These are phyloP conservation scores for Myotis lucifugus DNA, from an alignment of 2,113 vertebrate genomes.

Conservation along the genomic window DNA sequence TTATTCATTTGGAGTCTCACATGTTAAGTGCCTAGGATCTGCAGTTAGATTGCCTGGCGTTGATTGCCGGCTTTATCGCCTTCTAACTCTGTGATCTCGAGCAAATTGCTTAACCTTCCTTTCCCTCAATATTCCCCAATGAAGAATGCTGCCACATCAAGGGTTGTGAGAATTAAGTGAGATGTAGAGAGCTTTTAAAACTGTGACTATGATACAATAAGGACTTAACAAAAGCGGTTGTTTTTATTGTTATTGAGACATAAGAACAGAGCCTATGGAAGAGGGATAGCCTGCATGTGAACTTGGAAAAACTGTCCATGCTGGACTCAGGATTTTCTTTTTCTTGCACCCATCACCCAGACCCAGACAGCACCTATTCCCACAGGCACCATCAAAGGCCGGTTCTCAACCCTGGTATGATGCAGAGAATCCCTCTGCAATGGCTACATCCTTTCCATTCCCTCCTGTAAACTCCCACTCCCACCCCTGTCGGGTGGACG, in stretches of 20 bases:
- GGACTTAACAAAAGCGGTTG: not conserved
- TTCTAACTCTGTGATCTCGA: not conserved
- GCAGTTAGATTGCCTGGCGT: not conserved
- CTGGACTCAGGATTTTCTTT: not conserved
- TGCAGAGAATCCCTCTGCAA: not conserved
- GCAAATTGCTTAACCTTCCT: not conserved
- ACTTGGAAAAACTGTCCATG: not conserved
- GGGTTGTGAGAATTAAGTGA: not conserved
- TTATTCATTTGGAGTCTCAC: not conserved
- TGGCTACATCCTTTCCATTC: not conserved
- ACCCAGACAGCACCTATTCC: not conserved
- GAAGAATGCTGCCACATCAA: not conserved
- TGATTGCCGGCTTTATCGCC: not conserved
- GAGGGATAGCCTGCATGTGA: not conserved
- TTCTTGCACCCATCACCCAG: accelerated
- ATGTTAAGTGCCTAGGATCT: not conserved
- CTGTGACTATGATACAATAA: not conserved
- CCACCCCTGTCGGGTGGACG: slow-evolving; percentile 18
- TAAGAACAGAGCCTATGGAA: not conserved
- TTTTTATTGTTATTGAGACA: not conserved
- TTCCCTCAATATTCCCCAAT: not conserved
- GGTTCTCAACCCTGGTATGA: not conserved
- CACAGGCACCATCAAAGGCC: not conserved
- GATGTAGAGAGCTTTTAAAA: not conserved
- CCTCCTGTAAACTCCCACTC: not conserved